Evolutionary conservation across 2,797 vertebrate species (phyloP).

Genomic region (Florisuga fusca): DNA sequence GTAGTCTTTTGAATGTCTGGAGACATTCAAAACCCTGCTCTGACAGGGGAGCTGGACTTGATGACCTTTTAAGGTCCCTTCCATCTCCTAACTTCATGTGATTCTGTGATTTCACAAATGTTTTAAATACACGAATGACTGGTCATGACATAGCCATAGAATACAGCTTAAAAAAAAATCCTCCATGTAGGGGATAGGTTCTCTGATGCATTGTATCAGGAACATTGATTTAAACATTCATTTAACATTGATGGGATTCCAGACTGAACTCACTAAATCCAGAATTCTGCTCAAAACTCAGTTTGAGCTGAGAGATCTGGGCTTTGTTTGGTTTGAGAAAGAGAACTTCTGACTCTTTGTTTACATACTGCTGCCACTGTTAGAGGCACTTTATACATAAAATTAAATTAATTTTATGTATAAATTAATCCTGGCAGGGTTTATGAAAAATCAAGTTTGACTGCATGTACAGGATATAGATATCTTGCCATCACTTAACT

Average conservation of each 20-base stretch:
- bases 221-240: conserved; percentile 62
- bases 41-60: no score
- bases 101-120: conserved; percentile 28
- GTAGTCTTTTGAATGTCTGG: no score
- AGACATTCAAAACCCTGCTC: no score
- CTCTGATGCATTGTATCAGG: conserved; percentile 48
- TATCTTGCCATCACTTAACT: neutral
- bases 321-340: neutral
- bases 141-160: conserved; percentile 51
- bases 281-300: neutral
- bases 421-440: neutral
- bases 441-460: neutral
- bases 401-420: neutral
- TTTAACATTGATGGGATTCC: conserved; percentile 27
- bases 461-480: neutral
- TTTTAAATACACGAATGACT: conserved; percentile 55
- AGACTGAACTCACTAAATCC: conserved; percentile 31
- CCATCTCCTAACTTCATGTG: no score
- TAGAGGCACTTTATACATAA: neutral
- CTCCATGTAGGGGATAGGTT: conserved; percentile 13
- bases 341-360: neutral
- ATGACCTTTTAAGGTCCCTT: no score
- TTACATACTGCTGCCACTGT: neutral
- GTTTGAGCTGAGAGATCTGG: neutral
- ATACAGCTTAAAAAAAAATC: conserved; percentile 46